Evolutionary conservation across 2,113 vertebrate species (phyloP), one percentile per base, ranked within the genome.

Genomic region (Larimichthys polyactis): DNA sequence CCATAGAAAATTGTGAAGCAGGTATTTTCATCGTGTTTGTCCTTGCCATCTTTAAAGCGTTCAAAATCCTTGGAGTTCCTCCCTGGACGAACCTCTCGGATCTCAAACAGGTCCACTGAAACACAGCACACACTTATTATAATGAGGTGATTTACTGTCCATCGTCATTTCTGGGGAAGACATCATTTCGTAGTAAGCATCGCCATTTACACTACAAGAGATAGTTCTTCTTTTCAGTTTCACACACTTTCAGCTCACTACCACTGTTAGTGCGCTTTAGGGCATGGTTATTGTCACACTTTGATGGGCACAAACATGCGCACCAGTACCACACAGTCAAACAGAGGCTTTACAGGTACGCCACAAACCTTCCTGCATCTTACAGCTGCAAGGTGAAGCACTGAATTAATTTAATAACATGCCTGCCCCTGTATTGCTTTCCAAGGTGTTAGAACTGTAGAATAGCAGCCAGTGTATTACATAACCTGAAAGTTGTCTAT

Each of bases 61-160:
- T 99, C 97, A 68, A 99, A 99, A 80, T 99, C 98, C 85, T 97
- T 99, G 19, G 96, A 96, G 92, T 96, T 98, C 85, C 96, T 98
- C 27, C 98, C 98, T 0, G 94, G 95, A 0, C 98, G 96, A 43
- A 99, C 92, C 91, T 99, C 98, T 90, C 97, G 96, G 88, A 99
- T 98, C 88, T 99, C 98, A 90, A 93, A 96, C 78, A 99, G 92
- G 73, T 99, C 97, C 97, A 99, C 98, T 99, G 75, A 65, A 95
- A 95, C n/a, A 74, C 51, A 86, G n/a, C 8, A 43, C 24, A 60
- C 1, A 9, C 0, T 67, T 32, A 46, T 16, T 15, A 76, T 48
- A 27, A 52, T 19, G 58, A 11, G 24, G 10, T 9, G 16, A 60
- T 20, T 22, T 29, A 10, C 17, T 17, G 20, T 4, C 16, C 2